A percentile compares a stretch with the other conserved stretches of the same genome.
Conservation (phyloP, 2,888 invertebrate species). For the Molorchus minor region DNA sequence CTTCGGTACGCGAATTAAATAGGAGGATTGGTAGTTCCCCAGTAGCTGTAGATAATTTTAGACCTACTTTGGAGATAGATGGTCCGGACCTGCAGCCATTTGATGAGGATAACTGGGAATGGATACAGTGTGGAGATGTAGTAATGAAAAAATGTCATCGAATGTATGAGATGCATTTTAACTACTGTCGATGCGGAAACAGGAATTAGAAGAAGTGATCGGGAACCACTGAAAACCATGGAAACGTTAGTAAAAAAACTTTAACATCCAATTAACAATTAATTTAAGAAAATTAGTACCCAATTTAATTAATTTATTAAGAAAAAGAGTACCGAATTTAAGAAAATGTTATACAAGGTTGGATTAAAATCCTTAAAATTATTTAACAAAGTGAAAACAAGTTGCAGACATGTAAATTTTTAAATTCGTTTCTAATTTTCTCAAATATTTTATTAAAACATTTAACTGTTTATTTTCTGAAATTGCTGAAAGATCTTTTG, state of each 20-base stretch:
- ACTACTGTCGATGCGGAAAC: slow-evolving; percentile 63
- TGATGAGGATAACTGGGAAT: slow-evolving; percentile 67
- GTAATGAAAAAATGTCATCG: slow-evolving; percentile 65
- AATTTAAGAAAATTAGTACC: no score
- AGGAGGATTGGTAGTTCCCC: slow-evolving; percentile 55
- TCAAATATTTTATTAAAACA: no score
- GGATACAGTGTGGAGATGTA: slow-evolving; percentile 66
- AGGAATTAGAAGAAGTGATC: slow-evolving; percentile 58
- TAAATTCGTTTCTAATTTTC: no score
- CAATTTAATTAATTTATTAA: no score
- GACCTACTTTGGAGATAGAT: slow-evolving; percentile 67
- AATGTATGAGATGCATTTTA: slow-evolving; percentile 65
- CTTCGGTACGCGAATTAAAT: slow-evolving; percentile 66
- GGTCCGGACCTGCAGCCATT: slow-evolving; percentile 59
- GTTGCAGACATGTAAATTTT: no score
- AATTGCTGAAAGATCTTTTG: no score
- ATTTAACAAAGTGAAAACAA: no score
- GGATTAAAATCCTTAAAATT: no score
- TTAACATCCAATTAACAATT: no score
- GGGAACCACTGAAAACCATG: slow-evolving; percentile 66
- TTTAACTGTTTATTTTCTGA: no score
- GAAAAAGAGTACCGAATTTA: no score
- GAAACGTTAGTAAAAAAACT: slow-evolving; percentile 62
- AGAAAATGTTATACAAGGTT: no score
- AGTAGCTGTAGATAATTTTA: slow-evolving; percentile 63